These are phyloP conservation scores for Nixonia krombeini DNA, from an alignment of 1,140 invertebrate genomes.

Conservation along the genomic window DNA sequence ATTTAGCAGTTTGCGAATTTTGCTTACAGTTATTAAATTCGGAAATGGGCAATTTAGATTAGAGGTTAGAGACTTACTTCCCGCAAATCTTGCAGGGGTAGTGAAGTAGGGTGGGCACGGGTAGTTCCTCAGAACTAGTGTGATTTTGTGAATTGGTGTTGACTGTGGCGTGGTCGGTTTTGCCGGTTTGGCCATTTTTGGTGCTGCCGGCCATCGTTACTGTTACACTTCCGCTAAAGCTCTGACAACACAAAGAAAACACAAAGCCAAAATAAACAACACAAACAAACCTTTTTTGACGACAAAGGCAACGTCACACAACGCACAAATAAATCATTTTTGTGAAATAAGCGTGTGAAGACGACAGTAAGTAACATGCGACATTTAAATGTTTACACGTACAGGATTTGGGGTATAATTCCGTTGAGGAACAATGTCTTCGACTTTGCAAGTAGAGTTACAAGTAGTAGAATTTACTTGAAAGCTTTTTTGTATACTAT, in stretches of 20 bases:
- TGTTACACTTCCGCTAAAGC: conserved; percentile 85
- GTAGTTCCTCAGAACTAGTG: conserved; percentile 73
- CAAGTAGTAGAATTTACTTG: too few relatives aligned
- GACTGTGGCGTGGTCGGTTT: conserved; percentile 71
- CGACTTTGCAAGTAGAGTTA: too few relatives aligned
- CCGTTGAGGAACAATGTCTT: too few relatives aligned
- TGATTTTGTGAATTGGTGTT: conserved; percentile 74
- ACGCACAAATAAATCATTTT: conserved; percentile 54
- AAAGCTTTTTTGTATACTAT: too few relatives aligned
- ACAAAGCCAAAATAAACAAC: conserved; percentile 73
- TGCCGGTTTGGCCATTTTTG: conserved; percentile 77
- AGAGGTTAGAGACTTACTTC: conserved; percentile 88
- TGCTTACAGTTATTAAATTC: conserved; percentile 37
- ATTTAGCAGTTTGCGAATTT: conserved; percentile 29
- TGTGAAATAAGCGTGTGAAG: conserved; percentile 44
- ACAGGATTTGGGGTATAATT: conserved; percentile 48
- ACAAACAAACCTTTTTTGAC: conserved; percentile 64
- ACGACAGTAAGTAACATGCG: conserved; percentile 66
- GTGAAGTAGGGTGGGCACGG: conserved; percentile 73
- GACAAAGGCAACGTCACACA: conserved; percentile 56
- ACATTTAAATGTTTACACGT: conserved; percentile 68
- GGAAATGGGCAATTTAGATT: conserved; percentile 64
- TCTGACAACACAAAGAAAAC: conserved; percentile 77
- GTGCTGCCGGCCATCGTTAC: conserved; percentile 80
- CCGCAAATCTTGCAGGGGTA: conserved; percentile 97